These are phyloP conservation scores for Leguminivora glycinivorella DNA, from an alignment of 1,140 invertebrate genomes.

Conservation along the genomic window DNA sequence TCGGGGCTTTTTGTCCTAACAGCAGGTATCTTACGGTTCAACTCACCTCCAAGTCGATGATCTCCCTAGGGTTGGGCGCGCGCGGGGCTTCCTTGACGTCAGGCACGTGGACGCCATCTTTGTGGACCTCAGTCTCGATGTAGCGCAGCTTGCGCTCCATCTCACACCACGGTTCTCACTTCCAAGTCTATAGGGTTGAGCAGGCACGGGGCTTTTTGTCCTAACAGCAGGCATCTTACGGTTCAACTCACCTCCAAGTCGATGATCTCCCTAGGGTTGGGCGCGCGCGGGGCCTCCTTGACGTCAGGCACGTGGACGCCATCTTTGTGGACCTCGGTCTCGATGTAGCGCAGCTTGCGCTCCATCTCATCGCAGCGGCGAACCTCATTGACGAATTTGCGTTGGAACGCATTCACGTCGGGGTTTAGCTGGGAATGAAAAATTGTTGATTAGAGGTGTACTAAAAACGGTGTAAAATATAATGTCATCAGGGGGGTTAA, in stretches of 20 bases:
- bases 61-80: slow-evolving; percentile 97
- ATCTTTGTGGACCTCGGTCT: slow-evolving; percentile 97
- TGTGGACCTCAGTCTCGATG: slow-evolving; percentile 97
- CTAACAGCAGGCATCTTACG: neutral
- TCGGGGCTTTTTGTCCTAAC: no score
- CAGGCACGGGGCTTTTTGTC: no score
- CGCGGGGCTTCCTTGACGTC: slow-evolving; percentile 92
- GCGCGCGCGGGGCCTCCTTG: slow-evolving; percentile 92
- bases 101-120: slow-evolving; percentile 90
- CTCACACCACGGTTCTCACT: no score
- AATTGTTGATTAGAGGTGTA: neutral
- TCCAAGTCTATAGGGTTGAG: no score
- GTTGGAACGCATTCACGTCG: slow-evolving; percentile 92
- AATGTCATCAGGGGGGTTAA: no score
- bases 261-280: slow-evolving; percentile 97
- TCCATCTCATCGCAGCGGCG: slow-evolving; percentile 96
- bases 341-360: slow-evolving; percentile 94
- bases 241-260: slow-evolving; percentile 89
- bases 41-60: slow-evolving; percentile 95
- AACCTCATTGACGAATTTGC: slow-evolving; percentile 95
- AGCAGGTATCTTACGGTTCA: slow-evolving; percentile 11
- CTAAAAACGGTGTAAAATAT: neutral
- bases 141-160: slow-evolving; percentile 96
- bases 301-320: slow-evolving; percentile 89
- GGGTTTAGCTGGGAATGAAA: slow-evolving; percentile 85